Evolutionary conservation across 2,888 invertebrate species (phyloP).

Genomic region (Entomobrya multifasciata): DNA sequence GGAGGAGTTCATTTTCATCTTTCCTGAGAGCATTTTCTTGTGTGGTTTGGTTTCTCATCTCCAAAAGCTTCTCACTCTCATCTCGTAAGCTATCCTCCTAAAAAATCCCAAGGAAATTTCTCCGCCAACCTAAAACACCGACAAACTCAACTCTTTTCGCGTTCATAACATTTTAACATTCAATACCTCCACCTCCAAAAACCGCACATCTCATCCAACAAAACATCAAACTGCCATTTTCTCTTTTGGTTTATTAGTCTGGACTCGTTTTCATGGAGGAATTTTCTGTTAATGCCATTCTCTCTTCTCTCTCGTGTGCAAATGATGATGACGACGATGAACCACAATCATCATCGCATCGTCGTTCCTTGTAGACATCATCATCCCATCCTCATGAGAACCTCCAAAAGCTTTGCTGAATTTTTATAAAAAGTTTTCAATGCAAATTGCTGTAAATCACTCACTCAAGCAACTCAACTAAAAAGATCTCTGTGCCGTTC

Average conservation of each 20-base stretch:
- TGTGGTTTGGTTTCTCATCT: slow-evolving; percentile 7
- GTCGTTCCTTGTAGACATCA: neutral
- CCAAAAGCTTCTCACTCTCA: no score
- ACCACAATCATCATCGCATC: neutral
- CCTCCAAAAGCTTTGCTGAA: neutral
- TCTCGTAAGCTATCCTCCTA: no score
- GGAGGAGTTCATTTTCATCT: slow-evolving; percentile 7
- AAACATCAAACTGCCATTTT: slow-evolving; percentile 62
- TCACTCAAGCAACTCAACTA: neutral
- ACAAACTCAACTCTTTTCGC: neutral
- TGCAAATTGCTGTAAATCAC: slow-evolving; percentile 51
- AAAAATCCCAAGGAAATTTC: neutral
- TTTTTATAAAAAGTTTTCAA: slow-evolving; percentile 7
- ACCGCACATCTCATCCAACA: slow-evolving; percentile 12
- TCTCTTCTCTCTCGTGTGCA: no score
- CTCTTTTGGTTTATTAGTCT: neutral
- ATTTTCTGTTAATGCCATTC: slow-evolving; percentile 52
- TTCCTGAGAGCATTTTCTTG: slow-evolving; percentile 38
- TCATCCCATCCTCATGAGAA: neutral
- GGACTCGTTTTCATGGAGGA: slow-evolving; percentile 7
- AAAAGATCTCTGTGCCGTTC: neutral
- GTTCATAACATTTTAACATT: neutral
- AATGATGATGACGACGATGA: slow-evolving; percentile 27
- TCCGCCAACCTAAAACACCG: no score
- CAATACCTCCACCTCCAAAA: slow-evolving; percentile 1